Evolutionary conservation across 92 coral and sea anemone genomes (phyloP), one percentile per base, ranked within the genome.

Genomic region (Zoanthus sociatus): DNA sequence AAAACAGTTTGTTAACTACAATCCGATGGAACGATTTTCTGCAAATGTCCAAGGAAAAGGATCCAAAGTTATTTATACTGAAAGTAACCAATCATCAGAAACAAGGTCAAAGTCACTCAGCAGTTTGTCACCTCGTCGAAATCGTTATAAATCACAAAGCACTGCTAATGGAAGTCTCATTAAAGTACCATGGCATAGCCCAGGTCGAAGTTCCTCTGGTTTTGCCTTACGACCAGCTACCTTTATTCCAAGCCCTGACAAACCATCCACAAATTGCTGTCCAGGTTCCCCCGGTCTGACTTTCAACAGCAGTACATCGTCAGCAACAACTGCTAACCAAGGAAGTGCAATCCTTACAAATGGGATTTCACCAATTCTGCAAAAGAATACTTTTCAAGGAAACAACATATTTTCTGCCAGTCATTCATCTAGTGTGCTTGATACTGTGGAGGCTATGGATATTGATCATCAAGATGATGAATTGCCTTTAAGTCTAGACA

Each of bases 371-470:
- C 16, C 75, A 60, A 16, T 45, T 81, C 15, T 81, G 85, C 85
- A n/a, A 3, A 48, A 44, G 20, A 81, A 15, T 67, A 2, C 75
- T 10, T 81, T 81, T 56, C 12, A 61, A 37, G 73, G 73, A 47
- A 81, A 81, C n/a, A 63, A n/a, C 30, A 66, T 81, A 46, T 81
- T 81, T 50, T 81, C 85, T n/a, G 11, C 67, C 20, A 26, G 46
- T 64, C 88, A 30, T 20, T 42, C 78, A 13, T 44, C 13, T 32
- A 76, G 8, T 15, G 78, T 50, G 2, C 67, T 84, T 61, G 93
- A 90, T 87, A 60, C 81, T 56, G 93, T 87, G 9, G 93, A 90
- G 21, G 93, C 93, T 15, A 90, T 90, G 93, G 93, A 90, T 60
- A 90, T 90, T 47, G 93, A 90, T 16, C 93, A 87, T 58, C 93